Base-by-base conservation (phyloP, 2,797 vertebrate species). In the Octomys mimax region DNA sequence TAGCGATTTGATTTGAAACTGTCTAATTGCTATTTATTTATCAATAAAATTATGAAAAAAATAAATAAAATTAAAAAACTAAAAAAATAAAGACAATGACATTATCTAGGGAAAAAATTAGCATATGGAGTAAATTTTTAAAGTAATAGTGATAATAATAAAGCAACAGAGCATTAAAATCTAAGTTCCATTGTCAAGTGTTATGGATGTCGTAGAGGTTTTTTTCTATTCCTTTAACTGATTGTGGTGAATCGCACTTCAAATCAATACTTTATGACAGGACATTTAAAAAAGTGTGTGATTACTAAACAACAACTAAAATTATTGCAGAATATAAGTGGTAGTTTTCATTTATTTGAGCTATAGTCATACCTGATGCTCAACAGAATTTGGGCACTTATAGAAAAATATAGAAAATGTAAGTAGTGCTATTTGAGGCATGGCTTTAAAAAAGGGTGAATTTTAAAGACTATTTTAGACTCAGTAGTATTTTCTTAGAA, bases 401-500 rank as follows among this genome's bases (percentile, higher is more conserved):
- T 62, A 28, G 31, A 46, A 89, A 84, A 94, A 26, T 91, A 83
- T 66, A 54, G 26, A 90, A 59, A 73, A 96, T 75, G 13, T 61
- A 92, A 89, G n/a, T 39, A 87, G 36, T 89, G 31, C n/a, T 89
- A 26, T 91, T 95, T 93, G 59, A 90, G 21, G 16, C 13, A 70
- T 68, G 24, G 14, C 62, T 95, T 57, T 18, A 90, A 95, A 87
- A 94, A 42, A 82, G 57, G 6, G 21, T 46, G 33, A 70, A 24
- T 61, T 89, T 62, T 87, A 80, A n/a, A 84, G 64, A 78, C 26
- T 64, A 85, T n/a, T 84, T 91, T 79, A 68, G 39, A 82, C 93
- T 86, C 26, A 88, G 14, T 82, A 79, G 6, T 24, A 75, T 92
- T 95, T 95, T 88, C 54, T 90, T 62, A 94, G 94, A 83, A 96